Conservation (phyloP, 2,888 invertebrate species). For the Eilema griseolum region DNA sequence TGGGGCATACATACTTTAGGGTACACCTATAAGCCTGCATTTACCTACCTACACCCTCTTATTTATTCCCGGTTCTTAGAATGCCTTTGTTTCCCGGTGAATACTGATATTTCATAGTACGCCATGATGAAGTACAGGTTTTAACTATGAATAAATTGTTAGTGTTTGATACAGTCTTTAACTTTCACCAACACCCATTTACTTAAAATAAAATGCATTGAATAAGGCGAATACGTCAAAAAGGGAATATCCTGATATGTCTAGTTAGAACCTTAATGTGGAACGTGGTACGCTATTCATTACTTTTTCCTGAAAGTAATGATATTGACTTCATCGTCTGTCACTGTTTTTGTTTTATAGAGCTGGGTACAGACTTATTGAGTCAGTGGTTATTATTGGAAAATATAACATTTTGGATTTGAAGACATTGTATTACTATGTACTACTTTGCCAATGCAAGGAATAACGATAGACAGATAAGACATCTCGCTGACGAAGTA, state of each 20-base stretch:
- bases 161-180: too few species aligned
- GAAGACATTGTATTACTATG: not conserved
- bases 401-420: too few species aligned
- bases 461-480: not conserved
- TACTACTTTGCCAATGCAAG: too few species aligned
- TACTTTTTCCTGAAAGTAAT: not conserved
- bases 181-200: too few species aligned
- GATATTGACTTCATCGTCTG: not conserved
- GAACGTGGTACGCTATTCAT: not conserved
- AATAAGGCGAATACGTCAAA: not conserved
- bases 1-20: constrained; percentile 53
- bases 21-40: constrained; percentile 52
- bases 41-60: constrained; percentile 50
- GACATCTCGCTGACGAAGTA: not conserved
- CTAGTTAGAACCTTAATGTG: not conserved
- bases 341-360: not conserved
- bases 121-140: constrained; percentile 36
- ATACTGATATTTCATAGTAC: constrained; percentile 43
- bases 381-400: too few species aligned
- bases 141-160: not conserved
- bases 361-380: not conserved
- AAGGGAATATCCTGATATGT: not conserved
- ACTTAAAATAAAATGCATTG: not conserved
- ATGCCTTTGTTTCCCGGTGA: constrained; percentile 45
- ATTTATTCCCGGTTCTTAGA: constrained; percentile 40